Base-by-base conservation (phyloP, 2,797 vertebrate species). In the Silurus lanzhouensis region DNA sequence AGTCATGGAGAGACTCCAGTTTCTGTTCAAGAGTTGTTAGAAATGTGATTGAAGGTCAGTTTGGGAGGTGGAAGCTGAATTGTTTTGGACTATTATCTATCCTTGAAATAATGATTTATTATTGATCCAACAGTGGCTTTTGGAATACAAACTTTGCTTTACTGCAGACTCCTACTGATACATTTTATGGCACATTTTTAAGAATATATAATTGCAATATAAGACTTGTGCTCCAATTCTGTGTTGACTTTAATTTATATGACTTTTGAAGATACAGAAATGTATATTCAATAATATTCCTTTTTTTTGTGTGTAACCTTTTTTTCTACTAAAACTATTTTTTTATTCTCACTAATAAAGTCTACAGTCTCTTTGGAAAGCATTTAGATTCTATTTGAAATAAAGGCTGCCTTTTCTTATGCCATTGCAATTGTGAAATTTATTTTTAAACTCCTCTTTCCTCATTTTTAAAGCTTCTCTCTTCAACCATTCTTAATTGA, bases 391-490 rank as follows among this genome's bases (percentile, higher is more conserved):
- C 12, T 22, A 61, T 61, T 8, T 44, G 57, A 78, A 60, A 22
- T 61, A 1, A 60, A 78, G 19, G 2, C 22, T 76, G 25, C 60
- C 22, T 46, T 15, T n/a, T 20, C 15, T 20, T 8, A 77, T 58
- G 52, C 19, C 27, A 67, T 82, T 61, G 44, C 38, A 64, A 63
- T 61, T 84, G 22, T 46, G 22, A 20, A 66, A 52, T 68, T 67
- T 84, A 61, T 68, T 84, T 55, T 68, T 64, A 27, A 77, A 44
- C 5, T 61, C 20, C 17, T 82, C 27, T 87, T 90, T 88, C 88
- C 89, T 85, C 87, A 90, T 88, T 31, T 58, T 20, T 63, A 88
- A 87, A 88, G 81, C n/a, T 67, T 88, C 87, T 86, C 68, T 84
- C 20, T 86, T 82, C 87, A 70, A 64, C 61, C 27, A 83, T 82